These are phyloP conservation scores for Drosophila mercatorum DNA, from an alignment of 2,888 invertebrate species.

Conservation along the genomic window DNA sequence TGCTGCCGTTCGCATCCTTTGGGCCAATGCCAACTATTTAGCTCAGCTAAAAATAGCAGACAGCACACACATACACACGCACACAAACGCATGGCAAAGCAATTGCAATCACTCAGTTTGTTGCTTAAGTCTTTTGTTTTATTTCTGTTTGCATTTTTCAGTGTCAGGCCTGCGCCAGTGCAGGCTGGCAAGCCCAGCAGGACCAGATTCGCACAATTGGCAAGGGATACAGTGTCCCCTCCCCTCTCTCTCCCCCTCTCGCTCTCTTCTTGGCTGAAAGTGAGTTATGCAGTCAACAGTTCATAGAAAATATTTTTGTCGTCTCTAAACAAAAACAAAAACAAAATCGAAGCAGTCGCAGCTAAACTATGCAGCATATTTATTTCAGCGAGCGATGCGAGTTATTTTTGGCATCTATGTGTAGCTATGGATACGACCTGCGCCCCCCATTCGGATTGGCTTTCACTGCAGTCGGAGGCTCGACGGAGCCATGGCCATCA, in stretches of 20 bases:
- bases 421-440: slow-evolving; percentile 12
- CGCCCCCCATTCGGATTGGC: slow-evolving; percentile 27
- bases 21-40: slow-evolving; percentile 78
- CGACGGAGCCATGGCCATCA: slow-evolving; percentile 40
- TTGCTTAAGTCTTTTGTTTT: slow-evolving; percentile 80
- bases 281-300: slow-evolving; percentile 78
- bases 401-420: slow-evolving; percentile 43
- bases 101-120: slow-evolving; percentile 80
- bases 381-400: slow-evolving; percentile 59
- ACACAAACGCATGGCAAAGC: slow-evolving; percentile 56
- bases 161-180: slow-evolving; percentile 57
- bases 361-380: slow-evolving; percentile 49
- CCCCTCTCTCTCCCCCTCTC: slow-evolving; percentile 17
- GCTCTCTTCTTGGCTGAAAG: slow-evolving; percentile 41
- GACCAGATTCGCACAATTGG: slow-evolving; percentile 52
- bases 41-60: slow-evolving; percentile 70
- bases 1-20: slow-evolving; percentile 63
- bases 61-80: slow-evolving; percentile 28
- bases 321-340: slow-evolving; percentile 24
- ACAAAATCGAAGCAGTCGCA: slow-evolving; percentile 6
- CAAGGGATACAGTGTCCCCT: slow-evolving; percentile 49
- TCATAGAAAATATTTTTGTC: slow-evolving; percentile 69
- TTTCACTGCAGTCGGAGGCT: slow-evolving; percentile 26
- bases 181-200: slow-evolving; percentile 20
- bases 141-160: slow-evolving; percentile 80